Conservation (phyloP, 2,113 vertebrate genomes). For the Salvelinus sp. region DNA sequence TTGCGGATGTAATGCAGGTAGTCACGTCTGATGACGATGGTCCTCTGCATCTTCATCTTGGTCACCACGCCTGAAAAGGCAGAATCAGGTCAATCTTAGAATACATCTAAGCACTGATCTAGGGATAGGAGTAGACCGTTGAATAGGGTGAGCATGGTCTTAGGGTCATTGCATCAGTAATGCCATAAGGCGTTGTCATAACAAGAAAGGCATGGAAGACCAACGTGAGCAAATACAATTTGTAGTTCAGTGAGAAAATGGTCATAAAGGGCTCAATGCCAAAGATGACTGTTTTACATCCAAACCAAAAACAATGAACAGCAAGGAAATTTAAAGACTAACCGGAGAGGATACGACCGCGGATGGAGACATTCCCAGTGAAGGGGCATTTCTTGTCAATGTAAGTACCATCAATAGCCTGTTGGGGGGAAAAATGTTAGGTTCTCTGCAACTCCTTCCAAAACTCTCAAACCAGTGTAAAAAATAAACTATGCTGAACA, state of each 20-base stretch:
- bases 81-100: neutral
- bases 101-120: neutral
- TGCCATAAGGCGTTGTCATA: slow-evolving; percentile 78
- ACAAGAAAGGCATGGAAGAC: slow-evolving; percentile 78
- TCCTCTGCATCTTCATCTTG: slow-evolving; percentile 99
- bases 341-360: slow-evolving; percentile 94
- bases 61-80: slow-evolving; percentile 86
- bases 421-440: neutral
- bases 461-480: neutral
- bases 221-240: slow-evolving; percentile 85
- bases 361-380: slow-evolving; percentile 92
- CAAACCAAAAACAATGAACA: neutral
- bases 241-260: slow-evolving; percentile 50
- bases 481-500: neutral
- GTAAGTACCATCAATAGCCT: slow-evolving; percentile 95
- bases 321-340: slow-evolving; percentile 26
- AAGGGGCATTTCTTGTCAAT: slow-evolving; percentile 98
- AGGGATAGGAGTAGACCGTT: neutral
- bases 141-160: too few species aligned
- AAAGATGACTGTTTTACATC: neutral
- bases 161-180: slow-evolving; percentile 72
- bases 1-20: slow-evolving; percentile 98
- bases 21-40: slow-evolving; percentile 93
- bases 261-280: neutral
- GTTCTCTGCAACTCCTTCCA: neutral